Conservation (phyloP, 2,113 vertebrate genomes). For the Osmerus eperlanus region DNA sequence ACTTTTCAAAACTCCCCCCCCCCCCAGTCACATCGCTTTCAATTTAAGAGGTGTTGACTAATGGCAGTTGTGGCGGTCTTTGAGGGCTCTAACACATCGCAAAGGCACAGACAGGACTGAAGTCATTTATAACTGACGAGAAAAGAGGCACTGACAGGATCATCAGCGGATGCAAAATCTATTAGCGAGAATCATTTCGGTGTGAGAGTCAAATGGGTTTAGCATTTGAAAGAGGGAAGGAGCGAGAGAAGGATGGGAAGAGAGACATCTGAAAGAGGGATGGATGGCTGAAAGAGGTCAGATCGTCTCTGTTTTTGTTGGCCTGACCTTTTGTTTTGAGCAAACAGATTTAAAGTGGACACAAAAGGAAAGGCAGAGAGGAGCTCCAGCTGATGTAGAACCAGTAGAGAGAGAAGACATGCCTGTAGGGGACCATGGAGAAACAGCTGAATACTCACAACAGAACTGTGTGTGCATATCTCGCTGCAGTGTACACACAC, state of each 20-base stretch:
- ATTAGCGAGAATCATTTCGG: conserved; percentile 37
- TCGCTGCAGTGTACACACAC: conserved; percentile 16
- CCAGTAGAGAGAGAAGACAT: conserved; percentile 49
- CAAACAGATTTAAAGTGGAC: conserved; percentile 61
- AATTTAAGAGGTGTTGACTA: conserved; percentile 31
- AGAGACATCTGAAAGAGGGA: conserved; percentile 22
- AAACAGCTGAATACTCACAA: conserved; percentile 51
- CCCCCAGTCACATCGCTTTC: neutral
- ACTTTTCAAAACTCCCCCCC: conserved; percentile 1
- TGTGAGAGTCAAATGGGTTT: conserved; percentile 39
- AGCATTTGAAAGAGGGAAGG: conserved; percentile 33
- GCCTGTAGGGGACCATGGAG: conserved; percentile 66
- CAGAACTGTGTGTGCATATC: conserved; percentile 42
- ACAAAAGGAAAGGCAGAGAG: conserved; percentile 56
- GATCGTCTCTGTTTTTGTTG: conserved; percentile 47
- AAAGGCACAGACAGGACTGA: conserved; percentile 26
- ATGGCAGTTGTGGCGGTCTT: conserved; percentile 16
- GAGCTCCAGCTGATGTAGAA: conserved; percentile 61
- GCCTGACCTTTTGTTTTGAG: conserved; percentile 63
- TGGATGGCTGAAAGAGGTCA: conserved; percentile 25
- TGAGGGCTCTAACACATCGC: conserved; percentile 33
- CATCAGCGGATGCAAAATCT: conserved; percentile 31
- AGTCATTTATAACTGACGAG: conserved; percentile 50
- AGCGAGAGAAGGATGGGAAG: conserved; percentile 9
- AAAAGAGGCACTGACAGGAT: conserved; percentile 52